Evolutionary conservation across 1,140 invertebrate species (phyloP), one percentile per base, ranked within the genome.

Genomic region (Trichoplusia ni): DNA sequence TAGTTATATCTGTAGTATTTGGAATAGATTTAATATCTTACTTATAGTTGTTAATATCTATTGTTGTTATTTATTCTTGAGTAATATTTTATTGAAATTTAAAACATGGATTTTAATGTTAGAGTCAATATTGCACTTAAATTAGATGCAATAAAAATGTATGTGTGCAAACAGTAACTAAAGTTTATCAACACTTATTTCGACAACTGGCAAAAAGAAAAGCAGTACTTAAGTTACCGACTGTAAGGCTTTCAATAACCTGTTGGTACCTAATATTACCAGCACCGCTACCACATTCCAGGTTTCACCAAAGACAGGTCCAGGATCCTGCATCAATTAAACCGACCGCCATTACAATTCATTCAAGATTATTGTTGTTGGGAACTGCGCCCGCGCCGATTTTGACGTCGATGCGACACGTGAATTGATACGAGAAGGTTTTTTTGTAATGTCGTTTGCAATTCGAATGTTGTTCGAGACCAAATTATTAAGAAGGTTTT

Each of bases 331-430:
- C 79, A 82, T 89, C 84, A 86, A 89, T 89, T 89, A 86, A 86
- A 81, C 68, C 67, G 59, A 46, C 76, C 75, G 80, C 77, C 83
- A 86, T 87, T 82, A 85, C 84, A 82, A 87, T 89, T 89, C 84
- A 89, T 87, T 89, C 83, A 85, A 75, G 77, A 87, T 86, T 89
- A 86, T 82, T 86, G 81, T 78, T 77, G 80, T 81, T 77, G 78
- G 61, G 75, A 69, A 71, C 74, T 77, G 81, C 80, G 77, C 71
- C 65, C 66, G 73, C 76, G 75, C 70, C 75, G 66, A 25, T 19
- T 67, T 68, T 75, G 81, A 79, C 74, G 68, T 72, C 63, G 69
- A 54, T 73, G 74, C 69, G 68, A 75, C 76, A 81, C 77, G 78
- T 76, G 73, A 54, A 54, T n/a, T 37, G 54, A 37, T 64, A 59